These are phyloP conservation scores for Drosophila macrospina DNA, from an alignment of 2,888 invertebrate genomes.

Conservation along the genomic window DNA sequence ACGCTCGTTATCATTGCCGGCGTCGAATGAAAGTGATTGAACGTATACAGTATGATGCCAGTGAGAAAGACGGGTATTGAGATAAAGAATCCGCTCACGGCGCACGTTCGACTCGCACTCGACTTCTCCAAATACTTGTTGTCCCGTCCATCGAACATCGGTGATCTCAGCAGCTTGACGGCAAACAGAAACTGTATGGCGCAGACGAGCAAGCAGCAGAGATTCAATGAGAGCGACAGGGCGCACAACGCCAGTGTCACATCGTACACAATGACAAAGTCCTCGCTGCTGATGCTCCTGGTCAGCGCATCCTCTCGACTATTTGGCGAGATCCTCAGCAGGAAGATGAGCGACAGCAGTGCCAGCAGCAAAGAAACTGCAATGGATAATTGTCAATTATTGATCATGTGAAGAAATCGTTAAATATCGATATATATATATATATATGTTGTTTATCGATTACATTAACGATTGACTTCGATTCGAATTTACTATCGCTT, in stretches of 20 bases:
- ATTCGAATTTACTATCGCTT: too few species aligned
- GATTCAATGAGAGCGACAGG: slow-evolving; percentile 93
- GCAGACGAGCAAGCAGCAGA: slow-evolving; percentile 96
- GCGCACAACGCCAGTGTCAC: slow-evolving; percentile 96
- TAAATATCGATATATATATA: too few species aligned
- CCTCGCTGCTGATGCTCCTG: slow-evolving; percentile 88
- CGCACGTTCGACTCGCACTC: slow-evolving; percentile 94
- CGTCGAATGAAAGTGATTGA: slow-evolving; percentile 96
- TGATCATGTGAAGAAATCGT: too few species aligned
- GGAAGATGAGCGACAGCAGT: slow-evolving; percentile 92
- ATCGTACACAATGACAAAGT: slow-evolving; percentile 95
- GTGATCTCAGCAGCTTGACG: slow-evolving; percentile 94
- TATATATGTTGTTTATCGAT: too few species aligned
- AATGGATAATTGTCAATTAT: too few species aligned
- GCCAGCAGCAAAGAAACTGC: slow-evolving; percentile 92
- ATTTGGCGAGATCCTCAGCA: slow-evolving; percentile 91
- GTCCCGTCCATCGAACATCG: slow-evolving; percentile 91
- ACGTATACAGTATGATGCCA: slow-evolving; percentile 96
- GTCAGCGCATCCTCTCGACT: slow-evolving; percentile 85
- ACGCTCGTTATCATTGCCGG: slow-evolving; percentile 96
- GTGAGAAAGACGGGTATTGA: slow-evolving; percentile 97
- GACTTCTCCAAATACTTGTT: slow-evolving; percentile 97
- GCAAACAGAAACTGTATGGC: slow-evolving; percentile 97
- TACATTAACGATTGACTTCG: too few species aligned
- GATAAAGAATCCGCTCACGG: slow-evolving; percentile 96